Evolutionary conservation across 1,140 invertebrate genomes (phyloP).

Genomic region (Calephelis virginiensis): DNA sequence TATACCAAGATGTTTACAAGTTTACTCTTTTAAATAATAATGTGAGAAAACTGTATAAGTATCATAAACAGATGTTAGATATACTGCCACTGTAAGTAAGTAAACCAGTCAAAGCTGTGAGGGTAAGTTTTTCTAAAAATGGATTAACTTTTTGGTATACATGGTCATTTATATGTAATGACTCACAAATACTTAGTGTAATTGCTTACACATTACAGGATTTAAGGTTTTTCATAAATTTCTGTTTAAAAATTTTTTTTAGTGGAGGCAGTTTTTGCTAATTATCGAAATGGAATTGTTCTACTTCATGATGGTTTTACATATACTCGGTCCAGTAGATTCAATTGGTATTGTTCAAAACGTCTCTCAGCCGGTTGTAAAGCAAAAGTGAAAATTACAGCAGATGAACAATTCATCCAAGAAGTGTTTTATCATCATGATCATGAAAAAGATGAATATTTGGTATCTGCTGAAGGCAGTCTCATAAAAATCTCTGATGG

Average conservation of each 20-base stretch:
- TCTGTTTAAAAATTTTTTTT: background rate
- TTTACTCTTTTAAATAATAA: no score
- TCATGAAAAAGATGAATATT: constrained; percentile 15
- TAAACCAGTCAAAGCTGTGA: no score
- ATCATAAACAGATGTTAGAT: no score
- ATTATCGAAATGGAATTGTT: constrained; percentile 18
- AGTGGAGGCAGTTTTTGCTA: constrained; percentile 16
- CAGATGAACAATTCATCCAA: constrained; percentile 8
- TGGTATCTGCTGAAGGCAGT: background rate
- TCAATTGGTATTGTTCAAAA: constrained; percentile 19
- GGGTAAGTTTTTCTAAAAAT: no score
- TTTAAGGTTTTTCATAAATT: no score
- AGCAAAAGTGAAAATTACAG: constrained; percentile 17
- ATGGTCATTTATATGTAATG: no score
- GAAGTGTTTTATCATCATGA: constrained; percentile 14
- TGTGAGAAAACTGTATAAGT: no score
- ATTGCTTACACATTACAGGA: no score
- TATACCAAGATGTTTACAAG: no score
- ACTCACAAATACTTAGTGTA: no score
- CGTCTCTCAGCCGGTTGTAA: constrained; percentile 13
- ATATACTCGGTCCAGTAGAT: constrained; percentile 4
- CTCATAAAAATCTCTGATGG: constrained; percentile 7
- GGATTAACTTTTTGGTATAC: no score
- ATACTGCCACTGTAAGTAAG: no score
- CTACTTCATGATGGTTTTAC: constrained; percentile 11